Evolutionary conservation across 2,888 invertebrate genomes (phyloP).

Genomic region (Ecliptopera silaceata): DNA sequence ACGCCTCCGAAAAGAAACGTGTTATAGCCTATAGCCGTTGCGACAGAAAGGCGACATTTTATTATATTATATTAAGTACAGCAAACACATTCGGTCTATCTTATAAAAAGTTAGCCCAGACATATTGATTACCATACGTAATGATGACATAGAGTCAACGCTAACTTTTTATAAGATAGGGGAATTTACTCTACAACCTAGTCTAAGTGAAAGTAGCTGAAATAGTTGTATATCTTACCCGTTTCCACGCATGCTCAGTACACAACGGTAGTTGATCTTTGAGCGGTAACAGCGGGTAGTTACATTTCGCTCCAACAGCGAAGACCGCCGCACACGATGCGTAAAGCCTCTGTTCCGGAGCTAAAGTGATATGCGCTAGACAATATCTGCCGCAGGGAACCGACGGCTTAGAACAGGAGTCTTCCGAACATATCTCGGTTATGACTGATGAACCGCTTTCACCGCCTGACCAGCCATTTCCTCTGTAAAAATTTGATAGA

Average conservation of each 20-base stretch:
- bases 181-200: too few species aligned
- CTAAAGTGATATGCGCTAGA: constrained; percentile 91
- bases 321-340: constrained; percentile 78
- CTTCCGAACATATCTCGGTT: constrained; percentile 51
- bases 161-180: too few species aligned
- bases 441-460: constrained; percentile 49
- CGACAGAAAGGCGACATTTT: too few species aligned
- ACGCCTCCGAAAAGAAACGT: too few species aligned
- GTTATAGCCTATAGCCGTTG: too few species aligned
- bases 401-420: constrained; percentile 68
- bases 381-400: constrained; percentile 93
- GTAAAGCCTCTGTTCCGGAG: constrained; percentile 90
- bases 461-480: constrained; percentile 67
- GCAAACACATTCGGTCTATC: too few species aligned
- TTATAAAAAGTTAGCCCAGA: too few species aligned
- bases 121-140: too few species aligned
- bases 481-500: constrained; percentile 41
- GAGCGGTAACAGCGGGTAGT: constrained; percentile 73
- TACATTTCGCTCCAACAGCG: constrained; percentile 74
- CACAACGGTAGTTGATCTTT: constrained; percentile 90
- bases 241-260: constrained; percentile 91
- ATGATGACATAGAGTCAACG: too few species aligned
- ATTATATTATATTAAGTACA: too few species aligned
- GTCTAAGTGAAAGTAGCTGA: neutral
- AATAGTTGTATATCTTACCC: constrained; percentile 69